Evolutionary conservation across 2,113 vertebrate genomes (phyloP).

Genomic region (Canis aureus): DNA sequence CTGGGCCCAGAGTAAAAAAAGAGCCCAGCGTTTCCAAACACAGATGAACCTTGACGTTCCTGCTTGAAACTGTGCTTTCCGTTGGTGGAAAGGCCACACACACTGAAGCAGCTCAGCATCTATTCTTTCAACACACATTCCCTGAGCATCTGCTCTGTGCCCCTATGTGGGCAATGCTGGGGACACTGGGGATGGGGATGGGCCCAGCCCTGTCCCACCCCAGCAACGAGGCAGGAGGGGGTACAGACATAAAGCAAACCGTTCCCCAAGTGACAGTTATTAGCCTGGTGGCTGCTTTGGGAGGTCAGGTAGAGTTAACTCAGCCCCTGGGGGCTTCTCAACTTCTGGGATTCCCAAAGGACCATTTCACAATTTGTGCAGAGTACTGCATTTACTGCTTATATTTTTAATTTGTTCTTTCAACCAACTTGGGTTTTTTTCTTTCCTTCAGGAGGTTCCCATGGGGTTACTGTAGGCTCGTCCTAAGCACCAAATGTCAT

Average conservation of each 20-base stretch:
- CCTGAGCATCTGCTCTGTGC: neutral
- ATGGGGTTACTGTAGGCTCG: neutral
- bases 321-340: neutral
- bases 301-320: neutral
- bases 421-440: neutral
- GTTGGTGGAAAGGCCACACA: neutral
- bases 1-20: neutral
- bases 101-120: neutral
- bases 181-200: neutral
- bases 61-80: neutral
- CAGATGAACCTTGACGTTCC: neutral
- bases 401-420: constrained; percentile 13
- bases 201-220: neutral
- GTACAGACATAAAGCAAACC: neutral
- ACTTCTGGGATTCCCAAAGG: neutral
- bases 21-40: neutral
- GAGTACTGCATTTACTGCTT: neutral
- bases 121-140: neutral
- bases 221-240: rapidly evolving
- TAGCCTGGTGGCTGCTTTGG: neutral
- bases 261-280: too few relatives aligned
- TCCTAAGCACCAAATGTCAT: neutral
- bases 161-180: neutral
- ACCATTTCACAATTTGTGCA: neutral
- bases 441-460: neutral